Percentiles rank a stretch among this genome's conserved stretches.
Evolutionary conservation across 37 sponge, comb jelly and placozoan species (phyloP).

Genomic region (Ianthella basta): DNA sequence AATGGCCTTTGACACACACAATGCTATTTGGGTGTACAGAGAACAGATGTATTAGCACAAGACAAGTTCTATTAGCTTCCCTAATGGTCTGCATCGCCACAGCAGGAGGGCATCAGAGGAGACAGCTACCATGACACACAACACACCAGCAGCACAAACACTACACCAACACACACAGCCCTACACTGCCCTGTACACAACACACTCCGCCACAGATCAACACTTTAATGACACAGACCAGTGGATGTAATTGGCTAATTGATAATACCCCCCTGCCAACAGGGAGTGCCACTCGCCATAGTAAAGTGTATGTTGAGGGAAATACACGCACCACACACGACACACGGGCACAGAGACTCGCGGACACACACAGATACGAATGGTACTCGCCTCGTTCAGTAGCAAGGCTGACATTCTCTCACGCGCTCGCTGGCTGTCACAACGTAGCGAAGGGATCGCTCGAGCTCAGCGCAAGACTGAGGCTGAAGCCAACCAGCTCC

Average conservation of each 20-base stretch:
- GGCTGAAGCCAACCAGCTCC: constrained; percentile 2
- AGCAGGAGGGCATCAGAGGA: too few relatives aligned
- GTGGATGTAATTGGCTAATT: too few relatives aligned
- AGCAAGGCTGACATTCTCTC: neutral
- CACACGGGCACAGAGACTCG: constrained; percentile 11
- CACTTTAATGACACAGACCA: too few relatives aligned
- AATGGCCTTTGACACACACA: too few relatives aligned
- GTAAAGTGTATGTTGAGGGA: too few relatives aligned
- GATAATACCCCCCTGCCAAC: too few relatives aligned
- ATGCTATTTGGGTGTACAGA: neutral
- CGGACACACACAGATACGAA: neutral
- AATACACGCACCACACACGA: too few relatives aligned
- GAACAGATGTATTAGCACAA: neutral
- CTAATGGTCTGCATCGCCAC: neutral
- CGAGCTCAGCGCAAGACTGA: neutral
- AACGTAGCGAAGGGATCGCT: too few relatives aligned
- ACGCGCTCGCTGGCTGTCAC: neutral
- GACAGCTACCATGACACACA: too few relatives aligned
- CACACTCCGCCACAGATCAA: constrained; percentile 17
- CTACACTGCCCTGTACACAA: constrained; percentile 31
- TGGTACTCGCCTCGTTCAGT: neutral
- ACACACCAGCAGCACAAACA: too few relatives aligned
- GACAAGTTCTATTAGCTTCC: neutral
- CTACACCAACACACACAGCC: constrained; percentile 34
- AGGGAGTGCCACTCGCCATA: too few relatives aligned